Base-by-base conservation (phyloP, 2,797 vertebrate species). In the Danio albolineatus region DNA sequence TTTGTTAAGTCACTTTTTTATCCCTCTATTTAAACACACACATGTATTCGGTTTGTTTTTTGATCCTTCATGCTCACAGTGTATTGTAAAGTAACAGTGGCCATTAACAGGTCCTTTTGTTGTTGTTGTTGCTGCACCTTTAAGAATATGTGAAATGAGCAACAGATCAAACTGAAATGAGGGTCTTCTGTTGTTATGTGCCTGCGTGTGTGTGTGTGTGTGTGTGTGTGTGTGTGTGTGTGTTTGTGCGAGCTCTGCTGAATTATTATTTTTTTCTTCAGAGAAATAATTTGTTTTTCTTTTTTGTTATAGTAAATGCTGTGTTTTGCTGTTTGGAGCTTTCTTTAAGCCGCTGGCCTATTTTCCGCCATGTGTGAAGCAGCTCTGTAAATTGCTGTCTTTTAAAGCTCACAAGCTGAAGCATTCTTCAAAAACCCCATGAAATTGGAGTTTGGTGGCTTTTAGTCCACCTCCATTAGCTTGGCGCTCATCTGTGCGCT, bases 321-420 rank as follows among this genome's bases (percentile, higher is more conserved):
- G 3, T n/a, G 49, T 66, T 67, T 44, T 56, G 38, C 36, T 28
- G 7, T 60, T n/a, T 53, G 41, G 17, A 48, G 56, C 69, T 60
- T 51, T 79, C 59, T 71, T 53, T n/a, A 44, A 54, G 51, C 48
- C 17, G 6, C 59, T 64, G 67, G 6, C 46, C 77, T 53, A 62
- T 62, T 70, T 41, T 19, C n/a, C 38, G 21, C 70, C 17, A 46
- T 36, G 61, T 76, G 57, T 54, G 51, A 53, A 39, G 46, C 46
- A 10, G 28, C 61, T 79, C 38, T 57, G 17, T 59, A 73, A 73
- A 73, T 73, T 59, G 53, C 53, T 73, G 53, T 73, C 54, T 73
- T 73, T 73, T 73, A 19, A 59, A 73, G 70, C 41, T 73, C 54
- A 46, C 70, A 39, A 70, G 48, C 67, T 53, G 36, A 70, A 53